Base-by-base conservation (phyloP, 2,888 invertebrate species). In the Leptinotarsa rubiginosa region DNA sequence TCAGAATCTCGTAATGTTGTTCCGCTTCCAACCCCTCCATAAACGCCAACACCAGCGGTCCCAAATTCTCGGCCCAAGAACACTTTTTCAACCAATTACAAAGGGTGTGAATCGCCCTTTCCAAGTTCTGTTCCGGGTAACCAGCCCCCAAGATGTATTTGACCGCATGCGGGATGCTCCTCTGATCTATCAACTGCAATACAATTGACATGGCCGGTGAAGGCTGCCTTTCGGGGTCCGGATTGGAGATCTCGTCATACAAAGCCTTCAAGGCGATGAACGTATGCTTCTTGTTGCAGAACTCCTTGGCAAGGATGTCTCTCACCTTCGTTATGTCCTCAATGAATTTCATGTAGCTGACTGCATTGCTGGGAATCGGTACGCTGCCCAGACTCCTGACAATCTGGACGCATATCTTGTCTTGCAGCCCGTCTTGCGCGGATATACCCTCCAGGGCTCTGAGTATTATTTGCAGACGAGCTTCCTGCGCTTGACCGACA, bases 81-180 rank as follows among this genome's bases (percentile, higher is more conserved):
- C 92, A 92, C 71, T 89, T 89, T 1, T 90, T 89, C 72, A 93
- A 85, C 94, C 94, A 95, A n/a, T 88, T 88, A 82, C 93, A 94
- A 1, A 95, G 87, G 65, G 92, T 90, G 22, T 89, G 89, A 3
- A 95, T 88, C 0, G 93, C 92, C 67, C 91, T 90, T 20, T 91
- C 89, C 12, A 94, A 88, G 50, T 91, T 91, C 0, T 89, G 88
- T 15, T 91, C 90, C 0, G 84, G 86, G 75, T 87, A 86, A 5
- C 85, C 85, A 12, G 83, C 80, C 56, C 83, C 82, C 47, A 88
- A 73, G 82, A 89, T 86, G 85, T 89, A 87, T 85, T 89, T 86
- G 2, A 90, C 89, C 3, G 89, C 89, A 71, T 83, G 81, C 10
- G 85, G 81, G 59, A 82, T 79, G 49, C 74, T 77, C 25, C 74